A percentile compares a stretch with the other conserved stretches of the same genome.
Conservation (phyloP, 2,113 vertebrate species). For the Leptocoma aspasia region DNA sequence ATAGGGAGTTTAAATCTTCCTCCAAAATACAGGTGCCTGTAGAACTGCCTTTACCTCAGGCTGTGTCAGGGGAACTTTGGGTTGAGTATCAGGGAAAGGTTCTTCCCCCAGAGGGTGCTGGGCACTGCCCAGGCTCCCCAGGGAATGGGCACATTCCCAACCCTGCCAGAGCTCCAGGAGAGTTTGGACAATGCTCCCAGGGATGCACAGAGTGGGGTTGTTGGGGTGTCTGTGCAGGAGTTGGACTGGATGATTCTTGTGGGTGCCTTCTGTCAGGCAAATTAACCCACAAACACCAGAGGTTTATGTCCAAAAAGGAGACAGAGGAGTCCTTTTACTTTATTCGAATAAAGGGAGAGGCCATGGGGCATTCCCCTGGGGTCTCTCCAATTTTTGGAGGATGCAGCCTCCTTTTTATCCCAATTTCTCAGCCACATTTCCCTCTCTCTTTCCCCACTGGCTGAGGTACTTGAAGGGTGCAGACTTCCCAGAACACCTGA, state of each 20-base stretch:
- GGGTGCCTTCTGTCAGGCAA: background rate
- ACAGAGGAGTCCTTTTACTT: too few species aligned
- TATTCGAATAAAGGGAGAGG: too few species aligned
- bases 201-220: background rate
- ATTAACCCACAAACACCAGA: too few species aligned
- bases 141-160: background rate
- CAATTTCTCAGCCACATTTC: too few species aligned
- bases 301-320: too few species aligned
- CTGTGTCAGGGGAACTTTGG: background rate
- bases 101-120: background rate
- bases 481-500: too few species aligned
- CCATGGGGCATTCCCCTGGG: too few species aligned
- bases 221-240: background rate
- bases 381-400: too few species aligned
- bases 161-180: background rate
- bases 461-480: too few species aligned
- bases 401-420: too few species aligned
- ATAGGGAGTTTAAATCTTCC: background rate
- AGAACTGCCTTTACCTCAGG: background rate
- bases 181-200: accelerated
- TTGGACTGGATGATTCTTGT: background rate
- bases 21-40: background rate
- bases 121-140: background rate
- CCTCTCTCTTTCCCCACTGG: too few species aligned
- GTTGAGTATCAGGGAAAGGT: background rate